Conservation (phyloP, 2,888 invertebrate species). For the Melinaea marsaeus region DNA sequence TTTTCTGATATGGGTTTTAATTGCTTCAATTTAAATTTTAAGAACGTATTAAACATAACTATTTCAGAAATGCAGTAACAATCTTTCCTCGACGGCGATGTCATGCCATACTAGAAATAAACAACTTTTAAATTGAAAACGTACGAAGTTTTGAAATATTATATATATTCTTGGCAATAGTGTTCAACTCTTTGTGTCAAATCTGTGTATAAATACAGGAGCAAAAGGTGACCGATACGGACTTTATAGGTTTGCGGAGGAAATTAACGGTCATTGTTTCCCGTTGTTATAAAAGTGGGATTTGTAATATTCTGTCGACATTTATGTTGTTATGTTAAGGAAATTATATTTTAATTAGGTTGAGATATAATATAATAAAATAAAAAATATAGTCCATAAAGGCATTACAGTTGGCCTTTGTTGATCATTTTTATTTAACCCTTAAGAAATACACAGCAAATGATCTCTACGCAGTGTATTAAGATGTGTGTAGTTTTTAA, state of each 20-base stretch:
- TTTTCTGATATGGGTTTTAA: too few species aligned
- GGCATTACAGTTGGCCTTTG: too few species aligned
- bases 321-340: too few species aligned
- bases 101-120: background rate
- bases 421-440: background rate
- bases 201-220: constrained; percentile 1
- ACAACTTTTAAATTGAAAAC: background rate
- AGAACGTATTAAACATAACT: too few species aligned
- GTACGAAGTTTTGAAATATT: background rate
- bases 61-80: too few species aligned
- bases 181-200: background rate
- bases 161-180: background rate
- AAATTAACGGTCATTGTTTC: constrained; percentile 1
- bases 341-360: too few species aligned
- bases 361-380: too few species aligned
- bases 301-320: too few species aligned
- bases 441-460: background rate
- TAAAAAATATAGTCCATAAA: too few species aligned
- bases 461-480: background rate
- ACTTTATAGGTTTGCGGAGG: background rate
- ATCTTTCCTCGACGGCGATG: too few species aligned
- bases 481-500: background rate
- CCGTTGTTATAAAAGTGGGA: background rate
- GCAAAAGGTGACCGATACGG: background rate
- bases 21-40: too few species aligned